Percentiles rank a stretch among this genome's conserved stretches.
Evolutionary conservation across 2,888 invertebrate species (phyloP).

Genomic region (Sepiola atlantica): DNA sequence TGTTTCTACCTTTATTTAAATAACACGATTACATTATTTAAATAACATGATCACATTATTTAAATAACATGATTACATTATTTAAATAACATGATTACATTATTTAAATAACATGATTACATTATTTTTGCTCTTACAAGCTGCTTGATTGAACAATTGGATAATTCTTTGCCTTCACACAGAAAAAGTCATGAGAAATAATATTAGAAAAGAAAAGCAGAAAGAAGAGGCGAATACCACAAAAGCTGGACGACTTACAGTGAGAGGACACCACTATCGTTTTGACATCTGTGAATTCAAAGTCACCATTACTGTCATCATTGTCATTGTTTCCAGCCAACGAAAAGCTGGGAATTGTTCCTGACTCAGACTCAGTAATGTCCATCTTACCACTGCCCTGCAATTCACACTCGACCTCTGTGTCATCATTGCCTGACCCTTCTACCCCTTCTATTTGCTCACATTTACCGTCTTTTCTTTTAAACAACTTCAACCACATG

Average conservation of each 20-base stretch:
- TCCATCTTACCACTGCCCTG: conserved; percentile 22
- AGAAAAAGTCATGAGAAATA: not conserved
- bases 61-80: no score
- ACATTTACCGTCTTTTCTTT: not conserved
- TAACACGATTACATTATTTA: no score
- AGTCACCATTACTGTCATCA: not conserved
- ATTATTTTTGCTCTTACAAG: no score
- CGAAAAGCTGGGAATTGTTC: not conserved
- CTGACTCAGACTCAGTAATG: conserved; percentile 22
- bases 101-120: no score
- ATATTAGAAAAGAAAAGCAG: not conserved
- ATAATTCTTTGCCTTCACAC: no score
- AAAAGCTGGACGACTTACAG: not conserved
- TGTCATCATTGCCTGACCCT: not conserved
- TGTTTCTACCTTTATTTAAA: no score
- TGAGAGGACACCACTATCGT: not conserved
- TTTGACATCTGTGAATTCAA: conserved; percentile 32
- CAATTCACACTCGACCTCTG: not conserved
- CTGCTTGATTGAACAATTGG: no score
- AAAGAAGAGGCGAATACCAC: not conserved
- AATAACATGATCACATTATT: no score
- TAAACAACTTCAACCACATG: not conserved
- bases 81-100: no score
- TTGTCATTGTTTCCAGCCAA: not conserved
- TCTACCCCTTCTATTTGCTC: not conserved